These are phyloP conservation scores for Leucosticte australis DNA, from an alignment of 2,113 vertebrate genomes.

Conservation along the genomic window DNA sequence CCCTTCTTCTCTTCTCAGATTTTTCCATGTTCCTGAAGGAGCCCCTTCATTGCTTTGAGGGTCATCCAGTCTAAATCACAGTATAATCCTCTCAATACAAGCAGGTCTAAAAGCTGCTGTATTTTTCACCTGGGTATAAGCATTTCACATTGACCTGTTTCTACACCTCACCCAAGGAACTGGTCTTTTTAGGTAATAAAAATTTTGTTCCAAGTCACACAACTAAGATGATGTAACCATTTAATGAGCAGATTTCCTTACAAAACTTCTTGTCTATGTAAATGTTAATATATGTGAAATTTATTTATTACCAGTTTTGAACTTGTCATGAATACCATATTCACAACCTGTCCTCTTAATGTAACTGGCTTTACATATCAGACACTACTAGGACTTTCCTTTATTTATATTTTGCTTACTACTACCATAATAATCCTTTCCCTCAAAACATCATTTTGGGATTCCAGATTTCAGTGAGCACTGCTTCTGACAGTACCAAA, in stretches of 20 bases:
- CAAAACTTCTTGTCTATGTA: background rate
- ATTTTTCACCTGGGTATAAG: background rate
- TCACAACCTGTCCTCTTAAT: background rate
- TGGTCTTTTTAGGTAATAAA: background rate
- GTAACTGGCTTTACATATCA: background rate
- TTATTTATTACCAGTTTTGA: background rate
- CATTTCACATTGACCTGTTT: background rate
- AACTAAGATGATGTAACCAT: background rate
- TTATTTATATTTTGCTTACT: background rate
- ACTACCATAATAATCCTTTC: background rate
- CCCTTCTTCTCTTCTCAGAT: background rate
- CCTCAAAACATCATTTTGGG: background rate
- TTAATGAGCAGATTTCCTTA: background rate
- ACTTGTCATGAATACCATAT: background rate
- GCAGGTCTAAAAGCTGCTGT: background rate
- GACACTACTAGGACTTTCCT: background rate
- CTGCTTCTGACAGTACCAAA: background rate
- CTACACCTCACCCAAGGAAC: background rate
- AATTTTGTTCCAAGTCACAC: background rate
- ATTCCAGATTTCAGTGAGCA: background rate
- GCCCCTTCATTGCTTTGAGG: background rate
- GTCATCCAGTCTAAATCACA: background rate
- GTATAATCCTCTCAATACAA: rapidly evolving
- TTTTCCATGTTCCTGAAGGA: background rate
- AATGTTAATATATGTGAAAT: background rate